A percentile compares a stretch with the other conserved stretches of the same genome.
Conservation (phyloP, 2,113 vertebrate genomes). For the Zosterops pallidus region DNA sequence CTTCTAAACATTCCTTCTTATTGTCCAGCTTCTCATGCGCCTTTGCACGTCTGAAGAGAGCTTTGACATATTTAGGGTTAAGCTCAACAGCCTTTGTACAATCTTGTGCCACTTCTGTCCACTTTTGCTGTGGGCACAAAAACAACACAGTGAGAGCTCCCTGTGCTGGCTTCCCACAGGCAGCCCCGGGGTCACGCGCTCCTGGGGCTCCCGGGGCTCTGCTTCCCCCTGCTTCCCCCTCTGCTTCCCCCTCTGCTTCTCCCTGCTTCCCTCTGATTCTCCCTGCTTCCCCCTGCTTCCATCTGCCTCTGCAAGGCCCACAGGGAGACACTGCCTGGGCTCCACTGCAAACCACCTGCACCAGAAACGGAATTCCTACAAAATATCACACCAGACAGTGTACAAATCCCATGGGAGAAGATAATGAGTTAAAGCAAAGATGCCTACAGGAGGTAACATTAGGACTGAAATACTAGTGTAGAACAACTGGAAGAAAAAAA, state of each 20-base stretch:
- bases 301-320: not conserved
- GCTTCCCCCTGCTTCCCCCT: not conserved
- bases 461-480: not conserved
- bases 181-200: not conserved
- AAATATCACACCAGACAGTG: not conserved
- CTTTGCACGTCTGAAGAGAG: conserved; percentile 95
- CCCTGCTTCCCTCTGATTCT: not conserved
- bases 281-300: not conserved
- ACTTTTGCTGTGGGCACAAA: conserved; percentile 84
- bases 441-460: not conserved
- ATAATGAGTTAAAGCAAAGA: not conserved
- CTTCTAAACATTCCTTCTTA: conserved; percentile 97
- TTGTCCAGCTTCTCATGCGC: conserved; percentile 95
- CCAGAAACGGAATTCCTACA: not conserved
- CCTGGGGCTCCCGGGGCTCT: not conserved
- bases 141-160: conserved; percentile 3
- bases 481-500: not conserved
- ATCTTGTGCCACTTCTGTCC: conserved; percentile 93
- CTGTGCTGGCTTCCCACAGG: not conserved
- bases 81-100: conserved; percentile 92
- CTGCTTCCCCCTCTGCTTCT: not conserved
- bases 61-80: conserved; percentile 96
- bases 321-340: not conserved
- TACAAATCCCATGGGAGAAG: not conserved
- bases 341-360: not conserved